Evolutionary conservation across 2,797 vertebrate species (phyloP).

Genomic region (Periparus ater): DNA sequence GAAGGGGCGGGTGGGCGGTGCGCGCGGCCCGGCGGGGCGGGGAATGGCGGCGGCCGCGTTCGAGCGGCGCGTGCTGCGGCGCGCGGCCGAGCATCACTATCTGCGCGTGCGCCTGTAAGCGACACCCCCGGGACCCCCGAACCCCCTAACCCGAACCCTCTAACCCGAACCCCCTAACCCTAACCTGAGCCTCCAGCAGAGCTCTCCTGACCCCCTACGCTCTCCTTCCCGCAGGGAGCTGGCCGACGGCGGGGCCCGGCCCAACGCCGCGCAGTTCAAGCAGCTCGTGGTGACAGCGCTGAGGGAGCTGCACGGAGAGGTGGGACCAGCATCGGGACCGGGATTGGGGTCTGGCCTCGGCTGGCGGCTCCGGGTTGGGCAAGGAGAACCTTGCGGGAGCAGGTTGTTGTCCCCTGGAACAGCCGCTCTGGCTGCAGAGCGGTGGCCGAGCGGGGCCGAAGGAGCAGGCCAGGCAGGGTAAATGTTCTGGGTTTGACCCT

Average conservation of each 20-base stretch:
- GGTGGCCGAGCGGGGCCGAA: neutral
- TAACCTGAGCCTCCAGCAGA: too few species aligned
- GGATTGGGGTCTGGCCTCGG: too few species aligned
- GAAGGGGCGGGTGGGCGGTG: neutral
- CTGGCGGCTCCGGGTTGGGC: neutral
- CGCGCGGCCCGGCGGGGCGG: neutral
- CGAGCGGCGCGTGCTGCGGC: conserved; percentile 38
- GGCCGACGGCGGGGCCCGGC: conserved; percentile 71
- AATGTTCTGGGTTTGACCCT: too few species aligned
- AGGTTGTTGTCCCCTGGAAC: too few species aligned
- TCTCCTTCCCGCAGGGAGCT: conserved; percentile 75
- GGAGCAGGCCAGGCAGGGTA: neutral
- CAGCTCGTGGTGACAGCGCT: conserved; percentile 86
- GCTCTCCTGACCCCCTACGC: neutral
- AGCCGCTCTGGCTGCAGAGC: neutral
- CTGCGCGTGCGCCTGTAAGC: conserved; percentile 87
- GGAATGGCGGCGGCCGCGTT: neutral
- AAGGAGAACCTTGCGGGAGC: neutral
- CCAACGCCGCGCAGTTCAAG: conserved; percentile 85
- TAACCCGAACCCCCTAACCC: conserved; percentile 32
- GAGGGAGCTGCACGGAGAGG: conserved; percentile 89
- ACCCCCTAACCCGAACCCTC: neutral
- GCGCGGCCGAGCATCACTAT: conserved; percentile 82
- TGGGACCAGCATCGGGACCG: conserved; percentile 32
- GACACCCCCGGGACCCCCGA: neutral